Conservation (phyloP, 2,797 vertebrate genomes). For the Xenentodon cancila region DNA sequence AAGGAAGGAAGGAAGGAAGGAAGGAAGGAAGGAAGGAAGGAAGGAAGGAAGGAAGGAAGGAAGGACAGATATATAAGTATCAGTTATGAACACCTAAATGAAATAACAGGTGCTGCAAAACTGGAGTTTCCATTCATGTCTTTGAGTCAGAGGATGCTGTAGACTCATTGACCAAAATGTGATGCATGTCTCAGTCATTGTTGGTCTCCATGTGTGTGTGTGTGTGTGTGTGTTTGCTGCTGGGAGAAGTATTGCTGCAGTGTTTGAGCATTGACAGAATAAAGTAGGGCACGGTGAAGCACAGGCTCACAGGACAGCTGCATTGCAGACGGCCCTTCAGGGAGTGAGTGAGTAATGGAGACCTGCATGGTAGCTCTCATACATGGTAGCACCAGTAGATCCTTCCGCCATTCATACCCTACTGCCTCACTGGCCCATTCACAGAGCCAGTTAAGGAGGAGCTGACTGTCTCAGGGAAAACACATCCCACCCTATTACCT, state of each 20-base stretch:
- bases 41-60: too few species aligned
- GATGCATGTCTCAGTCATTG: conserved; percentile 30
- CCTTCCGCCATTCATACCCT: conserved; percentile 81
- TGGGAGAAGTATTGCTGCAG: conserved; percentile 81
- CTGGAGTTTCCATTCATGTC: conserved; percentile 29
- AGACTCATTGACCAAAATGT: conserved; percentile 32
- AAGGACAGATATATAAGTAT: too few species aligned
- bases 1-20: too few species aligned
- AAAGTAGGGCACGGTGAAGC: conserved; percentile 86
- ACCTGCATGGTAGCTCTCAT: conserved; percentile 59
- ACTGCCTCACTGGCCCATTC: conserved; percentile 79
- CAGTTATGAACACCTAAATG: too few species aligned
- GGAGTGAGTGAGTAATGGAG: conserved; percentile 84
- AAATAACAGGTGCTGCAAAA: conserved; percentile 32
- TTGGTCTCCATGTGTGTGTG: conserved; percentile 36
- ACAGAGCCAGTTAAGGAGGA: conserved; percentile 79
- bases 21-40: too few species aligned
- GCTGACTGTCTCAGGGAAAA: conserved; percentile 70
- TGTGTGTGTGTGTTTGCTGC: conserved; percentile 36
- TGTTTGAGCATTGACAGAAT: conserved; percentile 80
- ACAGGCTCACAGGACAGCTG: conserved; percentile 87
- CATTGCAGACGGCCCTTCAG: conserved; percentile 92
- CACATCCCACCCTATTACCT: conserved; percentile 72
- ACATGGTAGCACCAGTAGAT: conserved; percentile 63
- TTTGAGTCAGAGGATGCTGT: conserved; percentile 30